Percentiles rank a stretch among this genome's conserved stretches.
These are phyloP conservation scores for Sinotaia quadrata DNA, from an alignment of 2,888 invertebrate species.

Conservation along the genomic window DNA sequence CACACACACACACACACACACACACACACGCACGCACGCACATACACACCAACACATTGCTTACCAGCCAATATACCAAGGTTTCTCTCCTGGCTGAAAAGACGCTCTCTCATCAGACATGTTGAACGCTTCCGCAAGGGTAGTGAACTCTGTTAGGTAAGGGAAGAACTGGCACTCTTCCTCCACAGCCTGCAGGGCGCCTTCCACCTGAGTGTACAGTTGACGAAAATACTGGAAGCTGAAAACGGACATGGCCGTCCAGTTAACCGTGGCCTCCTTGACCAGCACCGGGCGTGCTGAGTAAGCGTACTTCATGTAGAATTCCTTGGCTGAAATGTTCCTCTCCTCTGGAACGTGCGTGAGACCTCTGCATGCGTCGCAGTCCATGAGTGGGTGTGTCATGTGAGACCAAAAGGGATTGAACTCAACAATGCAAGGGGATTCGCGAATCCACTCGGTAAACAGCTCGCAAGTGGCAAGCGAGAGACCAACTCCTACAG, in stretches of 20 bases:
- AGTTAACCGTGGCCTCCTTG: conserved; percentile 84
- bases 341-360: conserved; percentile 78
- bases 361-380: conserved; percentile 82
- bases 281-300: conserved; percentile 86
- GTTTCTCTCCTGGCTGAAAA: conserved; percentile 76
- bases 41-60: conserved; percentile 49
- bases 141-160: conserved; percentile 87
- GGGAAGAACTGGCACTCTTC: conserved; percentile 92
- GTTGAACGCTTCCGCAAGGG: conserved; percentile 84
- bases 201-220: conserved; percentile 76
- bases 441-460: conserved; percentile 21
- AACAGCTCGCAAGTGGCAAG: conserved; percentile 30
- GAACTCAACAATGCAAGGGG: conserved; percentile 45
- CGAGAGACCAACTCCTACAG: conserved; percentile 21
- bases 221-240: conserved; percentile 85
- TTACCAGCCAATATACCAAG: conserved; percentile 84
- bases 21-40: conserved; percentile 18
- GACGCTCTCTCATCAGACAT: conserved; percentile 83
- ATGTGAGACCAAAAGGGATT: conserved; percentile 60
- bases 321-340: conserved; percentile 79
- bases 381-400: conserved; percentile 86
- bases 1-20: not conserved
- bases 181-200: conserved; percentile 60
- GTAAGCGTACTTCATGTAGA: conserved; percentile 84
- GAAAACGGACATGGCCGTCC: conserved; percentile 86